These are phyloP conservation scores for Euglossa dilemma DNA, from an alignment of 1,140 invertebrate species.

Conservation along the genomic window DNA sequence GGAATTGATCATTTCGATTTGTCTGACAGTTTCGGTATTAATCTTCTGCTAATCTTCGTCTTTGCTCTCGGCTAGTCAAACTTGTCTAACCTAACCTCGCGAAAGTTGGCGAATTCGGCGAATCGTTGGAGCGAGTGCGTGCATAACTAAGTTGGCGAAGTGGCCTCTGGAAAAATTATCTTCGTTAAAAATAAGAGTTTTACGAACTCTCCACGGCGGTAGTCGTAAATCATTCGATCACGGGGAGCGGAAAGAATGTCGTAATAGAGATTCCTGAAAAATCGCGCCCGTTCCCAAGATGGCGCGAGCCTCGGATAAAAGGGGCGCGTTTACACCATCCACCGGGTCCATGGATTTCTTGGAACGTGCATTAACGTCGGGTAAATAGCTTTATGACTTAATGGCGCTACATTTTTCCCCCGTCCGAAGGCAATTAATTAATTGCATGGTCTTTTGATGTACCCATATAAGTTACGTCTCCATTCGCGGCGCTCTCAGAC, in stretches of 20 bases:
- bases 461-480: constrained; percentile 52
- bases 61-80: background rate
- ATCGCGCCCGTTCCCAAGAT: background rate
- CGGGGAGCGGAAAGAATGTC: background rate
- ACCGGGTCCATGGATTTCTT: constrained; percentile 6
- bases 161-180: background rate
- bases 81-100: no score
- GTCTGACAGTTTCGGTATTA: background rate
- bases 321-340: background rate
- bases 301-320: background rate
- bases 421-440: constrained; percentile 43
- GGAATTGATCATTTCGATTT: no score
- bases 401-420: constrained; percentile 13
- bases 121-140: background rate
- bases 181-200: constrained; percentile 10
- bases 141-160: background rate
- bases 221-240: constrained; percentile 22
- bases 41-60: background rate
- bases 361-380: background rate
- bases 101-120: background rate
- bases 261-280: background rate
- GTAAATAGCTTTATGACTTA: constrained; percentile 30
- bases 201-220: background rate
- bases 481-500: constrained; percentile 39
- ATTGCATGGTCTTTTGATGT: constrained; percentile 56